Evolutionary conservation across 35 echinoderm and acorn worm genomes (phyloP).

Genomic region (Eucidaris tribuloides): DNA sequence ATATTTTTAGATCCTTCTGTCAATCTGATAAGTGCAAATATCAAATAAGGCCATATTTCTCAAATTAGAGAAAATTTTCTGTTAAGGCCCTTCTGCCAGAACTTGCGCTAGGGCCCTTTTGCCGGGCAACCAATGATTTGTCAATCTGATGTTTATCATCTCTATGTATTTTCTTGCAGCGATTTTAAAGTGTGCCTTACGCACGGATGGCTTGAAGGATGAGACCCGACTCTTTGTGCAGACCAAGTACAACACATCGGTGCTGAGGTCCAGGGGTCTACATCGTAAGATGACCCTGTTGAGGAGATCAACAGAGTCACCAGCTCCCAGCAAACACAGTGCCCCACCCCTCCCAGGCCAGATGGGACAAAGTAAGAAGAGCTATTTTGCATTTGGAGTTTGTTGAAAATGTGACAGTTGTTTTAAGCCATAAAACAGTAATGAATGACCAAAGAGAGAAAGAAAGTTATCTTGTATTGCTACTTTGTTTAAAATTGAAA

Average conservation of each 20-base stretch:
- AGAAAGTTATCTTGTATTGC: neutral
- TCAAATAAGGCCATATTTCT: too few species aligned
- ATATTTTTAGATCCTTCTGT: too few species aligned
- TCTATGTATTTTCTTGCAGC: neutral
- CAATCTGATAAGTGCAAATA: too few species aligned
- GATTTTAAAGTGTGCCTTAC: slow-evolving; percentile 38
- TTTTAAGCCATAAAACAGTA: neutral
- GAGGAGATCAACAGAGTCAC: neutral
- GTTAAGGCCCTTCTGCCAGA: too few species aligned
- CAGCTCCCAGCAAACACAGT: neutral
- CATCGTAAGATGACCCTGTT: slow-evolving; percentile 26
- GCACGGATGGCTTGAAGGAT: slow-evolving; percentile 1
- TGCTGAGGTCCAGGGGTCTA: slow-evolving; percentile 43
- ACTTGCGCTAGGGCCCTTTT: too few species aligned
- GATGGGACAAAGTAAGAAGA: neutral
- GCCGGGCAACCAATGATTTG: too few species aligned
- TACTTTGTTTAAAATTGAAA: neutral
- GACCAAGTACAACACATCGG: slow-evolving; percentile 46
- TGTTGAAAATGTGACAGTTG: neutral
- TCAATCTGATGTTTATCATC: neutral
- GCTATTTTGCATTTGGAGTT: neutral
- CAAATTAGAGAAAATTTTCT: too few species aligned
- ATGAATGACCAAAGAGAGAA: neutral
- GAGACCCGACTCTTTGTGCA: slow-evolving; percentile 36
- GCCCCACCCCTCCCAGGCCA: neutral